phyloP scores from a whole-genome alignment of 2,888 invertebrate species.

The Chymomyza amoena region DNA sequence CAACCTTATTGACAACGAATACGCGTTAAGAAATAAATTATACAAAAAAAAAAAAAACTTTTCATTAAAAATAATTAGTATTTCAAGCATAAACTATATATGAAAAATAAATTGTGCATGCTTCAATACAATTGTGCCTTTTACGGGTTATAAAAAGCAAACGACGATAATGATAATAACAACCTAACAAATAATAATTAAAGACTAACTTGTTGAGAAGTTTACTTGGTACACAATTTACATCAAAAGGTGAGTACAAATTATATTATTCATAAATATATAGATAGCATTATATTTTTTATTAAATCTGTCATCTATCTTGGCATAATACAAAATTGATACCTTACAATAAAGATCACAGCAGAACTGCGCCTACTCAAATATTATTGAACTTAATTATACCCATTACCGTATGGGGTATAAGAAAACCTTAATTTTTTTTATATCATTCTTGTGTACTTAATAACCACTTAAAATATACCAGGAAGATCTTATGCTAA shows the following conservation, averaged over 20 bases:
- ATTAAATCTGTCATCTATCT: too few species aligned
- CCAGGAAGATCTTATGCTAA: too few species aligned
- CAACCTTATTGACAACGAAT: constrained; percentile 1
- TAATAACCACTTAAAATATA: too few species aligned
- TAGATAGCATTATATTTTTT: too few species aligned
- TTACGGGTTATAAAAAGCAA: constrained; percentile 4
- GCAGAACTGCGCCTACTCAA: too few species aligned
- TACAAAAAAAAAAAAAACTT: neutral
- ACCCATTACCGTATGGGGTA: too few species aligned
- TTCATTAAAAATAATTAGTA: neutral
- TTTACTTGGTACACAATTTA: neutral
- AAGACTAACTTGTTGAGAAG: neutral
- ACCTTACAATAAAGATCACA: too few species aligned
- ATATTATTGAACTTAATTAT: too few species aligned
- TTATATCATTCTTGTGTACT: too few species aligned
- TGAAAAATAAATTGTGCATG: neutral
- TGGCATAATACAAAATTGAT: too few species aligned
- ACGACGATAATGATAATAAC: neutral
- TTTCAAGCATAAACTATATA: neutral
- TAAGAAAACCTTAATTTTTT: too few species aligned
- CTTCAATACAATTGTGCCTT: constrained; percentile 51
- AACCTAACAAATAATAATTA: neutral
- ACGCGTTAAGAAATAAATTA: neutral
- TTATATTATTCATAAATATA: neutral
- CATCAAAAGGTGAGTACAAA: neutral